Evolutionary conservation across 2,797 vertebrate species (phyloP), one percentile per base, ranked within the genome.

Genomic region (Nannoperca obscura): DNA sequence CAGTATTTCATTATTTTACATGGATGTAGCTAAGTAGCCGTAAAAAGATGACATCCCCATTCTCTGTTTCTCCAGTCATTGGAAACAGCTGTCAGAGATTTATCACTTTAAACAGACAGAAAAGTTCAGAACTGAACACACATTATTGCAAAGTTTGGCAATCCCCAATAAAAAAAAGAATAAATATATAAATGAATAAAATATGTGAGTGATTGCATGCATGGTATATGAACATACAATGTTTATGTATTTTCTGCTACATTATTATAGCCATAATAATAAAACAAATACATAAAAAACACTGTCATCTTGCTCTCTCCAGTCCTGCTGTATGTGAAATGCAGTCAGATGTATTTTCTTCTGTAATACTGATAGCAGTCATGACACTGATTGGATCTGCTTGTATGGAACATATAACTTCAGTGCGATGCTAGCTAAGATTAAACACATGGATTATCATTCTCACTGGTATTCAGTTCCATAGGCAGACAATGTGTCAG

Each of bases 331-430:
- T 12, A 15, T 66, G 38, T 63, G 69, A 71, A 20, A 55, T 32
- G 40, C 15, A 54, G 40, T 44, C 36, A 65, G 49, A 36, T 44
- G 1, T 73, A 30, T 78, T 66, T 57, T 69, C 64, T 22, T 4
- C 30, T 47, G 36, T 22, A 14, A n/a, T 17, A 17, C 40, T 46
- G 22, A 47, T 61, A 47, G 34, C 55, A 61, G 54, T 47, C 44
- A 7, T 17, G 13, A 22, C 15, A 81, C 57, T 69, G 38, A 85
- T 78, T 79, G 32, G 67, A 32, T 46, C 24, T 42, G 47, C 36
- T 65, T 76, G 71, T 76, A 74, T 71, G 65, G 44, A 71, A 76
- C 78, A 61, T 59, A 54, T 40, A 64, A 62, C 65, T 59, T 73
- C 30, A 58, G 52, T 38, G 69, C 64, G 60, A 88, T 36, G 36